Base-by-base conservation (phyloP, 2,797 vertebrate genomes). In the Anolis apletophallus region DNA sequence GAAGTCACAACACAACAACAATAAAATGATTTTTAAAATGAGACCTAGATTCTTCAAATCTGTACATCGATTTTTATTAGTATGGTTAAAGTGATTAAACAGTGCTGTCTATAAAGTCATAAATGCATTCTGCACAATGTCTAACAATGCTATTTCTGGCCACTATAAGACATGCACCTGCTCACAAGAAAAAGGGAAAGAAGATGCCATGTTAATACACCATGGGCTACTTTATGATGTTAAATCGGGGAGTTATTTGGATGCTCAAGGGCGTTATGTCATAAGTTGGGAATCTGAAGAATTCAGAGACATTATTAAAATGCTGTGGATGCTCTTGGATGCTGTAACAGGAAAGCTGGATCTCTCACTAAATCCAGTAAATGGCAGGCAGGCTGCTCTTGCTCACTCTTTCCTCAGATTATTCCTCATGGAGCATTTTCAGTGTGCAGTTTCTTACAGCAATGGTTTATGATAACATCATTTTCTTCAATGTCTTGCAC, bases 281-380 rank as follows among this genome's bases (percentile, higher is more conserved):
- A 89, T 26, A 78, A 79, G 32, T 64, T 0, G 40, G 75, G 85
- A 91, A 91, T 91, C 26, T 81, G 26, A 90, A 85, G 90, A 87
- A 46, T 87, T 29, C 78, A 85, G 17, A 57, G 64, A 61, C 23
- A 29, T 77, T 90, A 85, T 81, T 92, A 83, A 90, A 78, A 71
- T 59, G 74, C 50, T 71, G 46, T 46, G 46, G 46, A 46, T 10
- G n/a, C 32, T 21, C 74, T 84, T 85, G 52, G 82, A 91, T 9
- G 64, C 57, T 32, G 69, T 12, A 55, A 46, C 40, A 36, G 55
- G 61, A 91, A 81, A 50, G 80, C 55, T 75, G 21, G 67, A 36
- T 80, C 55, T 82, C 85, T 19, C 14, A 64, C 46, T 78, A 83
- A 57, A 85, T 84, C 86, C 83, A 73, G 55, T 83, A 86, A 90